Evolutionary conservation across 2,113 vertebrate genomes (phyloP).

Genomic region (Hystrix cristata): DNA sequence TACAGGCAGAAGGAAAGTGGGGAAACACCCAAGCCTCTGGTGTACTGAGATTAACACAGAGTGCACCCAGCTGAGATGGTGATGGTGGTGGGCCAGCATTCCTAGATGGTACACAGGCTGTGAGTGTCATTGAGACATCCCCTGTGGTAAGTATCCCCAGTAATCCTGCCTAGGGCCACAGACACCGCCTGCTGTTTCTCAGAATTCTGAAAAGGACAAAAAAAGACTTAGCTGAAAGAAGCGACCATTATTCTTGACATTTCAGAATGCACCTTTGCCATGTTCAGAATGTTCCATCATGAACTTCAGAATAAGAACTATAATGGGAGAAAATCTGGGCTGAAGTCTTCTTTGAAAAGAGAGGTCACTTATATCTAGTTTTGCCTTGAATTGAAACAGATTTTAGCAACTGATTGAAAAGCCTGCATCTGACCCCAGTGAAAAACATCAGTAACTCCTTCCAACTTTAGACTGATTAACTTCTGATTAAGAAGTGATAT

Average conservation of each 20-base stretch:
- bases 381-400: neutral
- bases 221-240: neutral
- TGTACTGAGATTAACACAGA: neutral
- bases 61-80: neutral
- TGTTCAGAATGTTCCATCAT: constrained; percentile 19
- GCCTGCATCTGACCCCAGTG: neutral
- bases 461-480: constrained; percentile 31
- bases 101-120: neutral
- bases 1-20: neutral
- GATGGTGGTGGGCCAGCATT: neutral
- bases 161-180: neutral
- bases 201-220: constrained; percentile 39
- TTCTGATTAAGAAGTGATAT: constrained; percentile 38
- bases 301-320: constrained; percentile 22
- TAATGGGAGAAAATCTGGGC: neutral
- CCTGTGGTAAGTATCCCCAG: neutral
- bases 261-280: constrained; percentile 37
- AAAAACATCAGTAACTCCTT: constrained; percentile 33
- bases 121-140: neutral
- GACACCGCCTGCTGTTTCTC: neutral
- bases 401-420: constrained; percentile 38
- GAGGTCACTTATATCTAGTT: neutral
- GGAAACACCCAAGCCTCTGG: too few species aligned
- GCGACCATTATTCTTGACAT: constrained; percentile 60
- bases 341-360: constrained; percentile 21